A percentile compares a stretch with the other conserved stretches of the same genome.
Evolutionary conservation across 2,888 invertebrate genomes (phyloP).

Genomic region (Cryptus armator): DNA sequence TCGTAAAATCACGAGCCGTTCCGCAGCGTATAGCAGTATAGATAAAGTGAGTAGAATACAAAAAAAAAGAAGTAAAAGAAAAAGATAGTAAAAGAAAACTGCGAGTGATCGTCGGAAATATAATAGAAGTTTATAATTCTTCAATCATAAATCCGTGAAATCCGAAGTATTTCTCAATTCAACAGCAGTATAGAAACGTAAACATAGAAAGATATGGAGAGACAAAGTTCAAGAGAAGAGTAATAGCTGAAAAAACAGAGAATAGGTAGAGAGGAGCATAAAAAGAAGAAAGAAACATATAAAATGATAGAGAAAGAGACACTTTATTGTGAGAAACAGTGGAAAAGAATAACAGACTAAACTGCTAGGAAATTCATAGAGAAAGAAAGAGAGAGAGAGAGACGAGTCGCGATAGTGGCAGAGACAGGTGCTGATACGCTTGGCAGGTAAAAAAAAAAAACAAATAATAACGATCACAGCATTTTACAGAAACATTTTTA

Average conservation of each 20-base stretch:
- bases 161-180: neutral
- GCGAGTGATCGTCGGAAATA: neutral
- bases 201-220: slow-evolving; percentile 26
- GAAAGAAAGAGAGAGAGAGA: neutral
- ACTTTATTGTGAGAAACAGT: slow-evolving; percentile 56
- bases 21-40: no score
- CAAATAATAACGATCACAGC: slow-evolving; percentile 62
- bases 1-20: no score
- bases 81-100: no score
- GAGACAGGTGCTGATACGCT: slow-evolving; percentile 44
- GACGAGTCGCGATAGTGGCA: slow-evolving; percentile 28
- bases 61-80: no score
- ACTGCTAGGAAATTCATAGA: slow-evolving; percentile 22
- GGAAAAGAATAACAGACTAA: slow-evolving; percentile 35
- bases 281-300: slow-evolving; percentile 52
- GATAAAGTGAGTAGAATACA: no score
- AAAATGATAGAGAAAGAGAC: slow-evolving; percentile 38
- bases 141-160: neutral
- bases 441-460: slow-evolving; percentile 48
- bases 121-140: neutral
- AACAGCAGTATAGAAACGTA: slow-evolving; percentile 7
- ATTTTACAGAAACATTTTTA: slow-evolving; percentile 59
- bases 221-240: neutral
- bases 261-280: slow-evolving; percentile 42
- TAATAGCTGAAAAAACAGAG: slow-evolving; percentile 35